Evolutionary conservation across 2,797 vertebrate species (phyloP).

Genomic region (Cossypha heuglini): DNA sequence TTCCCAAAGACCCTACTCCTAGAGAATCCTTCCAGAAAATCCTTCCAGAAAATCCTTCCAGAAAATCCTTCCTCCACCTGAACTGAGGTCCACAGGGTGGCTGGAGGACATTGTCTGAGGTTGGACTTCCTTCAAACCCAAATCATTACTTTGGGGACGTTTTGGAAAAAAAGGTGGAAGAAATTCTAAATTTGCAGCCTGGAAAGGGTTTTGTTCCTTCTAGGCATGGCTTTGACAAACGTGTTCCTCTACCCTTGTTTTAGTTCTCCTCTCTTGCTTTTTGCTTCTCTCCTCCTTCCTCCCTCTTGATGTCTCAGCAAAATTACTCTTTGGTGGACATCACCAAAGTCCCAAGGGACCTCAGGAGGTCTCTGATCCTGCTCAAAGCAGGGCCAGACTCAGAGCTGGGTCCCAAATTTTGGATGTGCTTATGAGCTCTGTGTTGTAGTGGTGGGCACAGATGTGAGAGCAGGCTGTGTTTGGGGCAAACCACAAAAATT

Average conservation of each 20-base stretch:
- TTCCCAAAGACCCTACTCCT: accelerated
- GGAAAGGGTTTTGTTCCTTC: not conserved
- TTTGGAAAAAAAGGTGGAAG: not conserved
- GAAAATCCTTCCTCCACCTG: not conserved
- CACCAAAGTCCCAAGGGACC: not conserved
- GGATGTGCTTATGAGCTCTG: not conserved
- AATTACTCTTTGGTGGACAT: not conserved
- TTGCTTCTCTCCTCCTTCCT: not conserved
- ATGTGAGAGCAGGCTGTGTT: not conserved
- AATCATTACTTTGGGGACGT: not conserved
- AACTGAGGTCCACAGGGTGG: not conserved
- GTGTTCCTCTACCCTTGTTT: not conserved
- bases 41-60: no score
- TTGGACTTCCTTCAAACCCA: not conserved
- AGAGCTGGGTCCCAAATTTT: not conserved
- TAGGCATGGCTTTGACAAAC: not conserved
- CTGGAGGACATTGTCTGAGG: not conserved
- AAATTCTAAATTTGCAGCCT: not conserved
- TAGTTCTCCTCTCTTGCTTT: not conserved
- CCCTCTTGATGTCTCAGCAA: not conserved
- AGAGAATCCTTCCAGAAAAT: not conserved
- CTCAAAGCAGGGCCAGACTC: not conserved
- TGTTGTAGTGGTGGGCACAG: accelerated
- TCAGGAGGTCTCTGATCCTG: not conserved
- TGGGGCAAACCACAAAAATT: not conserved